A percentile compares a stretch with the other conserved stretches of the same genome.
Evolutionary conservation across 2,113 vertebrate genomes (phyloP).

Genomic region (Oxyura jamaicensis): DNA sequence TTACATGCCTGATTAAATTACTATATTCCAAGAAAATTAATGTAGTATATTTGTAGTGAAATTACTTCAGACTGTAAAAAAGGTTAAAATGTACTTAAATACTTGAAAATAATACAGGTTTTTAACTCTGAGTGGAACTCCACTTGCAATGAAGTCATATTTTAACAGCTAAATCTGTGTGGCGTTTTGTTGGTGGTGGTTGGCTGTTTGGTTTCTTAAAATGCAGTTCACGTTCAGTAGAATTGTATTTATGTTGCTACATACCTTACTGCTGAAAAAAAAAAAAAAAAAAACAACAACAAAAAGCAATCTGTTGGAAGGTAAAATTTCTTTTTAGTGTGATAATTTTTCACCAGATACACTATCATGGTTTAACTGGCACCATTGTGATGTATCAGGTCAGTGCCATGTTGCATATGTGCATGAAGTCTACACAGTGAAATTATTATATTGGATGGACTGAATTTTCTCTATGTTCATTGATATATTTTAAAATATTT

Average conservation of each 20-base stretch:
- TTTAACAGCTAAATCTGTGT: neutral
- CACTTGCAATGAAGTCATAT: neutral
- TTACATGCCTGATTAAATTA: neutral
- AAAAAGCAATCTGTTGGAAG: neutral
- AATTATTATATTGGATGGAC: neutral
- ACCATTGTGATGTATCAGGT: neutral
- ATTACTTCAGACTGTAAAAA: neutral
- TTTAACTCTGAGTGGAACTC: neutral
- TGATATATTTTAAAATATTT: neutral
- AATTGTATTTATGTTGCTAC: neutral
- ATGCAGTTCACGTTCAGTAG: neutral
- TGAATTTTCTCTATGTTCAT: neutral
- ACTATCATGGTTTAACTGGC: neutral
- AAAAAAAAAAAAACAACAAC: no score
- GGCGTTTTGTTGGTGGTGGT: no score
- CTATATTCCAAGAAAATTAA: neutral
- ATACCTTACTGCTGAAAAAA: neutral
- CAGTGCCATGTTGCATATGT: neutral
- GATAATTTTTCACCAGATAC: neutral
- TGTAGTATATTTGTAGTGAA: neutral
- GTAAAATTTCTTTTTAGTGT: neutral
- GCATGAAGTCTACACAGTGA: neutral
- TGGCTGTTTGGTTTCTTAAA: neutral
- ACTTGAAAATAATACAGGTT: neutral
- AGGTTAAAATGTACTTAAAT: neutral